Evolutionary conservation across 2,113 vertebrate species (phyloP).

Genomic region (Todiramphus chloris): DNA sequence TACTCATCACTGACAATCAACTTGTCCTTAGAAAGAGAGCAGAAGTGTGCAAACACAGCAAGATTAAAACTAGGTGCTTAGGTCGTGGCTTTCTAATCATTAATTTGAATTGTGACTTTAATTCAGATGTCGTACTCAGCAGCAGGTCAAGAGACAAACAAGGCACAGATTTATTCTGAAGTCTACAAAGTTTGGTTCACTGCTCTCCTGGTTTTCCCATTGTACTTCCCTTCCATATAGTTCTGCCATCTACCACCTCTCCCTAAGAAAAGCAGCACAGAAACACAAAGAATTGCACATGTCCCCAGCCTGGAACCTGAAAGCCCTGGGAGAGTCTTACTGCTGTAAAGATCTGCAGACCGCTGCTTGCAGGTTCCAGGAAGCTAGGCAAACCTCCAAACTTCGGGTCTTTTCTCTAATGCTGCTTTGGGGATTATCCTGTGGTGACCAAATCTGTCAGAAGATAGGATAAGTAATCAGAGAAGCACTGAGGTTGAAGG

Average conservation of each 20-base stretch:
- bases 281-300: background rate
- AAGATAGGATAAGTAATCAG: background rate
- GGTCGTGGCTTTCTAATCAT: background rate
- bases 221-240: background rate
- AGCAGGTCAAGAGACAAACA: background rate
- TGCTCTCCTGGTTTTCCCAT: background rate
- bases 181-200: accelerated
- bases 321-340: background rate
- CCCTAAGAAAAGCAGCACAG: background rate
- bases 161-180: background rate
- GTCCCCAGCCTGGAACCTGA: background rate
- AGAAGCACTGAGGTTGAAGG: background rate
- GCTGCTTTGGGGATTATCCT: background rate
- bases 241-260: background rate
- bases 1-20: background rate
- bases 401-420: background rate
- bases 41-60: background rate
- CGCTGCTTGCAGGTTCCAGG: background rate
- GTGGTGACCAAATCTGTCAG: background rate
- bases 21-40: background rate
- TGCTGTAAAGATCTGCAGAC: background rate
- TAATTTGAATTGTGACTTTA: background rate
- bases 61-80: background rate
- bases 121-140: background rate
- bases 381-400: background rate